Evolutionary conservation across 2,113 vertebrate genomes (phyloP).

Genomic region (Rafetus swinhoei): DNA sequence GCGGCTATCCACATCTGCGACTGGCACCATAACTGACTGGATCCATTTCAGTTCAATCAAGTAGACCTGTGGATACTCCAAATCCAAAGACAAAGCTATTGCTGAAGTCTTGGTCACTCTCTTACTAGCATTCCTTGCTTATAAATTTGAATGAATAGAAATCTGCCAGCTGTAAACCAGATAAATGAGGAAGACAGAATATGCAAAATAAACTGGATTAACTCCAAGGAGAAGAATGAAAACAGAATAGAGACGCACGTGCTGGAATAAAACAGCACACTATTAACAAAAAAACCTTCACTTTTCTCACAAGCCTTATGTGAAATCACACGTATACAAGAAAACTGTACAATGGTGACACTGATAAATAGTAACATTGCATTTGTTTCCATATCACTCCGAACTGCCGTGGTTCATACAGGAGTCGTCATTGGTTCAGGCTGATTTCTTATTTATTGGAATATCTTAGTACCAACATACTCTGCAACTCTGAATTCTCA

Average conservation of each 20-base stretch:
- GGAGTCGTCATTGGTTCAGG: neutral
- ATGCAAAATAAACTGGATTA: neutral
- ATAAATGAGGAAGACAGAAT: neutral
- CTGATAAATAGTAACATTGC: neutral
- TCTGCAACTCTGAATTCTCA: neutral
- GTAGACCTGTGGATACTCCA: neutral
- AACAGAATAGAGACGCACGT: conserved; percentile 20
- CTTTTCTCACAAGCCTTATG: fast-evolving
- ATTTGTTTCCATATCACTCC: neutral
- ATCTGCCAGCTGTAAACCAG: conserved; percentile 8
- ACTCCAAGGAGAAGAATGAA: conserved; percentile 19
- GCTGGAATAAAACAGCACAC: neutral
- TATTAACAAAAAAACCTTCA: neutral
- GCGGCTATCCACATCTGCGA: too few relatives aligned
- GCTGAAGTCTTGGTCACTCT: neutral
- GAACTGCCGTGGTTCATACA: neutral
- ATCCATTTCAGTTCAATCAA: neutral
- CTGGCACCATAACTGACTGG: fast-evolving
- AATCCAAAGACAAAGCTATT: conserved; percentile 25
- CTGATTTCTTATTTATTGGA: neutral
- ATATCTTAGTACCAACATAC: neutral
- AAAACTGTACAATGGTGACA: neutral
- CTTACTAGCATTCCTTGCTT: conserved; percentile 42
- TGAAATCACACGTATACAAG: neutral
- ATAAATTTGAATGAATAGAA: conserved; percentile 15